phyloP scores from a whole-genome alignment of 2,113 vertebrate species.

The Thermophis baileyi region DNA sequence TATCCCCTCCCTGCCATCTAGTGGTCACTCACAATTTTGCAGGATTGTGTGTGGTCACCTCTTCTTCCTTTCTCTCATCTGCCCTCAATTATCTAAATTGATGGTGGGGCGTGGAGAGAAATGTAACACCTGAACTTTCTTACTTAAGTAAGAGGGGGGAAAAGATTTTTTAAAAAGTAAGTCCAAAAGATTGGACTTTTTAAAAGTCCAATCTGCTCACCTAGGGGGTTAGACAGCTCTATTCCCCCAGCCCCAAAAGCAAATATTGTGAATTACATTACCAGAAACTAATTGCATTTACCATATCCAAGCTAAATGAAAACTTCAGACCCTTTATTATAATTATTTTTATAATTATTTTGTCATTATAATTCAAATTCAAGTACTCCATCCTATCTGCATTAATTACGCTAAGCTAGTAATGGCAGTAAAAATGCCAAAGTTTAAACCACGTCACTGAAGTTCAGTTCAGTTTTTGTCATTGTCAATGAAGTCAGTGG shows the following conservation, averaged over 20 bases:
- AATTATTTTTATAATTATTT: background rate
- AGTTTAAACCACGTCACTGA: background rate
- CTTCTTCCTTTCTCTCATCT: background rate
- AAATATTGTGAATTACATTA: background rate
- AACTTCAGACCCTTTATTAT: background rate
- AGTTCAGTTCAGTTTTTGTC: background rate
- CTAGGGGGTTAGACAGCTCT: background rate
- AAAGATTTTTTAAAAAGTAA: background rate
- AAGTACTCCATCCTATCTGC: background rate
- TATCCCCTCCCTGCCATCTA: background rate
- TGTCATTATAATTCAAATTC: background rate
- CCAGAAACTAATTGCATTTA: background rate
- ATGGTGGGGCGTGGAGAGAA: background rate
- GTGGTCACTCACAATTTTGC: background rate
- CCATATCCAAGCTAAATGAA: background rate
- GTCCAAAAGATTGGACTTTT: background rate
- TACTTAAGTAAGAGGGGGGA: background rate
- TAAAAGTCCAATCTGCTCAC: background rate
- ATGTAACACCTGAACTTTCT: background rate
- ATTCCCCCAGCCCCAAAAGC: background rate
- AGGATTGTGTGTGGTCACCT: background rate
- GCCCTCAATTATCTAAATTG: background rate
- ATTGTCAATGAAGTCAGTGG: background rate
- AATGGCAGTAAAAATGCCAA: background rate
- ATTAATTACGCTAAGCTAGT: background rate